Percentiles rank a stretch among this genome's conserved stretches.
Conservation (phyloP, 2,888 invertebrate species). For the Mimas tiliae region DNA sequence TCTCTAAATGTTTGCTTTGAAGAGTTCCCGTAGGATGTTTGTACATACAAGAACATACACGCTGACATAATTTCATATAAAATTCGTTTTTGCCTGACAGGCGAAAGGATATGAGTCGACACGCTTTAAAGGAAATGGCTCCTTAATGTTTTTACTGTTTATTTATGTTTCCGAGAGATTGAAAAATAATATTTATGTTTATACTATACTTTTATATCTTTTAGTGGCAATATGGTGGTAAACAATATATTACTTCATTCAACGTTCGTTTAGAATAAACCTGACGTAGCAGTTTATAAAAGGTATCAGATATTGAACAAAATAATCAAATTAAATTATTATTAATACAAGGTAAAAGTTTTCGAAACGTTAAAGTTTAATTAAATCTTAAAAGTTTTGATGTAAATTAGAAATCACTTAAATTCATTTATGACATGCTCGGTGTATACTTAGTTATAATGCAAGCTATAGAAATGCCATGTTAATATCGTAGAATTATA, state of each 20-base stretch:
- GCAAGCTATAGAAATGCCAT: too few relatives aligned
- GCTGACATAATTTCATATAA: conserved; percentile 25
- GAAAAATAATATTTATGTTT: conserved; percentile 2
- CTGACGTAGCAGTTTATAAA: not conserved
- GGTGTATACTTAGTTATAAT: too few relatives aligned
- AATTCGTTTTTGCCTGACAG: conserved; percentile 11
- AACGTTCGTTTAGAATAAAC: not conserved
- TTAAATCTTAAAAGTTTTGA: too few relatives aligned
- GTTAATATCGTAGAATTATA: too few relatives aligned
- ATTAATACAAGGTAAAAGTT: too few relatives aligned
- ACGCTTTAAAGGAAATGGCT: conserved; percentile 18
- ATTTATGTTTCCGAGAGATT: conserved; percentile 18
- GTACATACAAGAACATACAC: conserved; percentile 4
- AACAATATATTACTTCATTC: not conserved
- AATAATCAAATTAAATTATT: too few relatives aligned
- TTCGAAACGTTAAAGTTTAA: too few relatives aligned
- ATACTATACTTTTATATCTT: not conserved
- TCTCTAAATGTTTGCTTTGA: not conserved
- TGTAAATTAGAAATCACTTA: too few relatives aligned
- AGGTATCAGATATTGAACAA: not conserved
- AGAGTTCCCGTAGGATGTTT: conserved; percentile 4
- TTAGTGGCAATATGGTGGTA: not conserved
- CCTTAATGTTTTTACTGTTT: conserved; percentile 19
- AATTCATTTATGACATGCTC: too few relatives aligned
- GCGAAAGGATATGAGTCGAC: conserved; percentile 16